Base-by-base conservation (phyloP, 1,140 invertebrate species). In the Tyrophagus putrescentiae region DNA sequence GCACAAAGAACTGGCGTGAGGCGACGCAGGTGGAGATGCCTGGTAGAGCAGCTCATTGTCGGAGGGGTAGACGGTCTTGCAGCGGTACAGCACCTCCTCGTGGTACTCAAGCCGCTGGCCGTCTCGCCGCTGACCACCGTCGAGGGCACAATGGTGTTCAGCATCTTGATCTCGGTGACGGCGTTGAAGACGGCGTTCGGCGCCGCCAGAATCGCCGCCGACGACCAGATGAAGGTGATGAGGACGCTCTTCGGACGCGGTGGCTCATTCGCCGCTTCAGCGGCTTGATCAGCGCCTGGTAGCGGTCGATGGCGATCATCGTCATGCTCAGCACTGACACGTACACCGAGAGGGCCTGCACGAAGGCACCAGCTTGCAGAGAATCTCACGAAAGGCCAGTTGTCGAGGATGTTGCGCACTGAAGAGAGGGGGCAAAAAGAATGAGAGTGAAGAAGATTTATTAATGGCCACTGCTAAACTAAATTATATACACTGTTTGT, bases 141-240 rank as follows among this genome's bases (percentile, higher is more conserved):
- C n/a, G n/a, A n/a, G n/a, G 31, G 42, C 11, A 56, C n/a, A 11
- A 60, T 4, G 32, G 52, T 27, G 18, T 56, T 27, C n/a, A 60
- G 21, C 9, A 23, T 60, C 32, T 31, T 52, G 21, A 57, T 54
- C 16, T 58, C 28, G 33, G 21, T 53, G 23, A 44, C 52, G 58
- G 68, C 65, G 62, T 70, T 60, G 70, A 89, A 94, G 34, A 94
- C 78, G 0, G 88, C 92, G 64, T 97, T 93, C 0, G 94, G 94
- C 1, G 92, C 76, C 0, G 92, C 94, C 0, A 90, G 79, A 0
- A 86, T 71, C 27, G 93, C 72, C 0, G 90, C 84, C 34, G 93
- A 81, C 4, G 85, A 71, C 93, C 94, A 98, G 57, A 97, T 93
- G 45, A 80, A 77, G 1, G 85, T 69, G 57, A 98, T 93, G 63